Evolutionary conservation across 1,140 invertebrate species (phyloP), one percentile per base, ranked within the genome.

Genomic region (Portunus trituberculatus): DNA sequence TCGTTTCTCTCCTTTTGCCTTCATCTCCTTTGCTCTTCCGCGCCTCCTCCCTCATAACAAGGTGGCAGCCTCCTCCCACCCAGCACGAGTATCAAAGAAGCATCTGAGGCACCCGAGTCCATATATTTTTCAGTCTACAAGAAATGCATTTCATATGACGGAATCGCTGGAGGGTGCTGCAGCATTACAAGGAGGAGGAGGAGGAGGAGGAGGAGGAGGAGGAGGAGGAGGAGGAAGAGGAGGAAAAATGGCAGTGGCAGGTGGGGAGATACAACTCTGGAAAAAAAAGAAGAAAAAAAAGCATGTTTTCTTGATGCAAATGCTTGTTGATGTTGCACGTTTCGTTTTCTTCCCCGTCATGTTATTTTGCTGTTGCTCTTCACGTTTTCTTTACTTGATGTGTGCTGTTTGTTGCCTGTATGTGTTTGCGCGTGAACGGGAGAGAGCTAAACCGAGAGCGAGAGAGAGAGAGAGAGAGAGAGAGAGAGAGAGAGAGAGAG

Each of bases 221-320:
- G n/a, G 67, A 76, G 67, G 67, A 76, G 67, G 67, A 76, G 67
- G 67, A 76, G 20, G 59, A 76, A 20, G 59, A 76, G 59, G 20
- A 76, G 20, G 67, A 76, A 20, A 76, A 76, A 25, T 76, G n/a
- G 20, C 10, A 76, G 67, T 25, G n/a, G 67, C 20, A 76, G 67
- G 67, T 7, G 25, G 67, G 20, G 67, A 76, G 52, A 12, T 59
- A 59, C 52, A 59, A 1, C 10, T 59, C 8, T 59, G 39, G 3
- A 76, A 20, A 20, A n/a, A 20, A 7, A 76, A n/a, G 8, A 20
- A 7, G n/a, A n/a, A 76, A n/a, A 76, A 76, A 76, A 76, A 2
- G 67, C n/a, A n/a, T 76, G 67, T n/a, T 76, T 76, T 76, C 67
- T 76, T n/a, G 67, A 76, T 76, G 67, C 67, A 76, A 76, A 76